These are phyloP conservation scores for Isichthys henryi DNA, from an alignment of 2,113 vertebrate genomes.

Conservation along the genomic window DNA sequence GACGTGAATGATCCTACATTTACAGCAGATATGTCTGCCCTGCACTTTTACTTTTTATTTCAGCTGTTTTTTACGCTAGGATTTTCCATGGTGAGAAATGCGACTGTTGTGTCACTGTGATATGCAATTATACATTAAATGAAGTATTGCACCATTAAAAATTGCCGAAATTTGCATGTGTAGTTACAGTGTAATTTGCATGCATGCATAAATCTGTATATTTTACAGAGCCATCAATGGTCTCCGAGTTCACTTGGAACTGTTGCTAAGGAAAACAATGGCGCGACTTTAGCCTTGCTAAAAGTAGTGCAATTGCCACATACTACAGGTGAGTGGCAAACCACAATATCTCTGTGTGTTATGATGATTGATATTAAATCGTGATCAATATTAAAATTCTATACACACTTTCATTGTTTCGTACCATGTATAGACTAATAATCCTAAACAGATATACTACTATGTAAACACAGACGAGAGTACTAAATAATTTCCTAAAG, in stretches of 20 bases:
- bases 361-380: neutral
- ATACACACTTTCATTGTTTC: neutral
- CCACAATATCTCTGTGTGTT: neutral
- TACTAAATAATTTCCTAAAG: neutral
- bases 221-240: slow-evolving; percentile 9
- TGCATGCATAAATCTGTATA: neutral
- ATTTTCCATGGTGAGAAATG: slow-evolving; percentile 43
- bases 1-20: slow-evolving; percentile 25
- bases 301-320: slow-evolving; percentile 48
- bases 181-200: neutral
- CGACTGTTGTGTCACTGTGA: neutral
- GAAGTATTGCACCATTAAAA: neutral
- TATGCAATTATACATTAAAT: neutral
- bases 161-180: neutral
- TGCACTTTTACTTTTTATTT: slow-evolving; percentile 24
- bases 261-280: neutral
- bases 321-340: slow-evolving; percentile 44
- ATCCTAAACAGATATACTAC: neutral
- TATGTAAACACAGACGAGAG: neutral
- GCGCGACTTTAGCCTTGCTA: slow-evolving; percentile 36
- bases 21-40: slow-evolving; percentile 39
- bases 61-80: slow-evolving; percentile 39
- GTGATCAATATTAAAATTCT: neutral
- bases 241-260: neutral
- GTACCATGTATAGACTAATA: neutral